Evolutionary conservation across 1,140 invertebrate genomes (phyloP), one percentile per base, ranked within the genome.

Genomic region (Cheumatopsyche charites): DNA sequence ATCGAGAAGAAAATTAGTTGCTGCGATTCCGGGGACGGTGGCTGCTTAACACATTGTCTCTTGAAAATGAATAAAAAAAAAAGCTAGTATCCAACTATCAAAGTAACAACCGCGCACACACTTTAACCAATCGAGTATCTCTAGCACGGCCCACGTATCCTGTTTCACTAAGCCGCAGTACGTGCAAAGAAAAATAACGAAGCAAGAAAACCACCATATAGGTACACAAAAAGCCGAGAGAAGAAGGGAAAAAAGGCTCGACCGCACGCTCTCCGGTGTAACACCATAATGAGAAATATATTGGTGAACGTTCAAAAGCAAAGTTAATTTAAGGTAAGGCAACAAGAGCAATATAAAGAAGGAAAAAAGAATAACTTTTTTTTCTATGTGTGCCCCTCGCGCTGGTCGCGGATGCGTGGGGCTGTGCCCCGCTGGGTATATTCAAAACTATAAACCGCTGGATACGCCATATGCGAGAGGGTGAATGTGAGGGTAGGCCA

Each of bases 101-200:
- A 55, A 55, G 17, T 41, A 66, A 66, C 62, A 15, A 62, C 47
- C 19, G 55, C 55, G 21, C 21, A 36, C 43, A 75, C 67, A 73
- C 71, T 75, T 71, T 41, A 67, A 75, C 68, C 67, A 61, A 71
- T 71, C 71, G 75, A 73, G 75, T 70, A 76, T 73, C 75, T 73
- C 52, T 73, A 70, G 69, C 72, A 70, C 68, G 52, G 47, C 42
- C 71, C 75, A 76, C 75, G 75, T 76, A 76, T 71, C 69, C 75
- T 76, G 75, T 76, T 75, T 69, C 72, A 67, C 72, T 71, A 76
- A 76, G 75, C 72, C 75, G 58, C 70, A 25, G 55, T 68, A 76
- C 75, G 75, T 76, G 75, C 75, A 26, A 65, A 52, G 75, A 73
- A 76, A 76, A 73, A 73, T 76, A 76, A 76, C 66, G 71, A 70